Base-by-base conservation (phyloP, 1,140 invertebrate genomes). In the Tetragonula clypearis region DNA sequence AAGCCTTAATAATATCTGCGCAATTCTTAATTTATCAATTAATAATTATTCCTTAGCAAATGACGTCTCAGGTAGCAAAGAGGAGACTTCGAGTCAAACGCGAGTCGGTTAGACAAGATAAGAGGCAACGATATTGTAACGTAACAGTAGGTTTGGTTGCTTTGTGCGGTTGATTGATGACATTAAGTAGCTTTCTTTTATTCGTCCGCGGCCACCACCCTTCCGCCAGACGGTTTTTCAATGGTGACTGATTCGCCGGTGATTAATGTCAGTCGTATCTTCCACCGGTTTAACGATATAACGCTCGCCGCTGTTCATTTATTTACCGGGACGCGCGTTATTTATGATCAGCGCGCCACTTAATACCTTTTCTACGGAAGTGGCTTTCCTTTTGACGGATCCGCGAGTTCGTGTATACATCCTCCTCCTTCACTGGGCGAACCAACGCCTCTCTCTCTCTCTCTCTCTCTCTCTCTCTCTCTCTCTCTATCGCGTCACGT, bases 191-290 rank as follows among this genome's bases (percentile, higher is more conserved):
- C 26, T 77, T 83, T 68, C 72, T 83, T 83, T 77, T 78, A 58
- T 69, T 77, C 65, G 49, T 1, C 35, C 30, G 11, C 30, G n/a
- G 58, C 60, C 53, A 60, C 21, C n/a, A 23, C 41, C 35, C 30
- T 56, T 62, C 19, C 26, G 12, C 12, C 56, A 56, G 49, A n/a
- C 23, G 41, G 82, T 79, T 84, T 84, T 79, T 84, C 82, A 72
- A 72, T 76, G 66, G 77, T 55, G 82, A 84, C 82, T 62, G 76
- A 84, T 84, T 84, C 68, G 56, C 62, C 17, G 26, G 68, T 79
- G 82, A 84, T 84, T 84, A 84, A 84, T 84, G 82, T 79, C 77
- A 58, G 41, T 11, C 21, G 77, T 79, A 84, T 84, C 66, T 79
- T 55, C 79, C 30, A 9, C 76, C 82, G 76, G 56, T 84, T 84